Evolutionary conservation across 2,797 vertebrate species (phyloP).

Genomic region (Poecilia gillii): DNA sequence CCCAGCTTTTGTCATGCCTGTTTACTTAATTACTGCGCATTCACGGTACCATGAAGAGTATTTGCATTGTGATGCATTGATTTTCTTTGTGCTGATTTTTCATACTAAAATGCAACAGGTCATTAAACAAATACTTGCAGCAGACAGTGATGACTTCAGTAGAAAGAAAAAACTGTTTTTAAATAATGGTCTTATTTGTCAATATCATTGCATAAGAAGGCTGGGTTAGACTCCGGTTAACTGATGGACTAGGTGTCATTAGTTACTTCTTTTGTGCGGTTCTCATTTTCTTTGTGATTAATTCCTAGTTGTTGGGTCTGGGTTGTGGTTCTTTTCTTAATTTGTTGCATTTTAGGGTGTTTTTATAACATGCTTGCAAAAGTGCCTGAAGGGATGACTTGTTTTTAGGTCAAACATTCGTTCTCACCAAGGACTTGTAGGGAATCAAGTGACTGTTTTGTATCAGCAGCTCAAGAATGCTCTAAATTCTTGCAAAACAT

Average conservation of each 20-base stretch:
- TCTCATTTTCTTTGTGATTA: slow-evolving; percentile 8
- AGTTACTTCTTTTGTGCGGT: not conserved
- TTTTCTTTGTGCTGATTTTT: slow-evolving; percentile 24
- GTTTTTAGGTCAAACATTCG: slow-evolving; percentile 37
- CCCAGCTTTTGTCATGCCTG: slow-evolving; percentile 57
- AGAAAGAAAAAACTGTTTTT: not conserved
- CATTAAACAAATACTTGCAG: not conserved
- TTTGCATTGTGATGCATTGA: slow-evolving; percentile 48
- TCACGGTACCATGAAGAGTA: slow-evolving; percentile 49
- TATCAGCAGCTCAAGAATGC: slow-evolving; percentile 55
- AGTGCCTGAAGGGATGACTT: slow-evolving; percentile 54
- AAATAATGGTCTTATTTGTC: not conserved
- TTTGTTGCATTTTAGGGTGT: slow-evolving; percentile 34
- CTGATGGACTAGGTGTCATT: not conserved
- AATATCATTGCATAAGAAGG: not conserved
- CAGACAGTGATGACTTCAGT: not conserved
- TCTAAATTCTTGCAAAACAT: slow-evolving; percentile 60
- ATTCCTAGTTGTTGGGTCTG: slow-evolving; percentile 47
- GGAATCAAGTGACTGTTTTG: slow-evolving; percentile 57
- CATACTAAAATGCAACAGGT: not conserved
- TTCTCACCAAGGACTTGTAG: slow-evolving; percentile 43
- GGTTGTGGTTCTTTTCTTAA: slow-evolving; percentile 32
- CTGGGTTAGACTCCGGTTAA: not conserved
- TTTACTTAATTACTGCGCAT: slow-evolving; percentile 69
- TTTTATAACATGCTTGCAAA: slow-evolving; percentile 15